Evolutionary conservation across 2,113 vertebrate genomes (phyloP), one percentile per base, ranked within the genome.

Genomic region (Columba janthina): DNA sequence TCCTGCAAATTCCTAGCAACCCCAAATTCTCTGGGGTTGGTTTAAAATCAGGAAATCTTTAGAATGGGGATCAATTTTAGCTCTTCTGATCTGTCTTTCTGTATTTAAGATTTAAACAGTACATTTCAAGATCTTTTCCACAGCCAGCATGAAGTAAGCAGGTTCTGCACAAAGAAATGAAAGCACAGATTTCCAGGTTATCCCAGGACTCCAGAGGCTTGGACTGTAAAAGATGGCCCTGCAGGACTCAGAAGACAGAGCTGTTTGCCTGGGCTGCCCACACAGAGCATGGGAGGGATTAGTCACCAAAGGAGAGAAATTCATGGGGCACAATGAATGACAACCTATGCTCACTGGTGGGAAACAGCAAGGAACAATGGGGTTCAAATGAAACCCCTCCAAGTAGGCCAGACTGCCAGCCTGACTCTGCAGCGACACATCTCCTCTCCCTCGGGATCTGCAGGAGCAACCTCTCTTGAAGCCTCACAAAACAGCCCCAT

Each of bases 401-500:
- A 53, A 58, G 24, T 15, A 44, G 14, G 34, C 13, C 44, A 26
- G n/a, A 38, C 58, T 83, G n/a, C 36, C 4, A 2, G 8, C 4
- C 13, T 2, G 3, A 36, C 0, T 1, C 31, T 1, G 5, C 50
- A 31, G 40, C 1, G 1, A 66, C 31, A 31, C 48, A 15, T 25
- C 26, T 44, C 34, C 16, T 46, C 65, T 56, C 54, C 14, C 31
- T 44, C 0, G 0, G 32, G 40, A 62, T 46, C 60, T 38, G 60
- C 31, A 67, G 81, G 15, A 60, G 8, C 44, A 25, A 48, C 38
- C 13, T 66, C 31, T 19, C 51, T 19, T 9, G 29, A 64, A 85
- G 31, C 31, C 17, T 12, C 29, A 20, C 32, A 36, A 76, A 77
- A 61, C 3, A 56, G 31, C n/a, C 40, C 24, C 25, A 34, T 31